Percentiles rank a stretch among this genome's conserved stretches.
These are phyloP conservation scores for Gryllus bimaculatus DNA, from an alignment of 1,140 invertebrate genomes.

Conservation along the genomic window DNA sequence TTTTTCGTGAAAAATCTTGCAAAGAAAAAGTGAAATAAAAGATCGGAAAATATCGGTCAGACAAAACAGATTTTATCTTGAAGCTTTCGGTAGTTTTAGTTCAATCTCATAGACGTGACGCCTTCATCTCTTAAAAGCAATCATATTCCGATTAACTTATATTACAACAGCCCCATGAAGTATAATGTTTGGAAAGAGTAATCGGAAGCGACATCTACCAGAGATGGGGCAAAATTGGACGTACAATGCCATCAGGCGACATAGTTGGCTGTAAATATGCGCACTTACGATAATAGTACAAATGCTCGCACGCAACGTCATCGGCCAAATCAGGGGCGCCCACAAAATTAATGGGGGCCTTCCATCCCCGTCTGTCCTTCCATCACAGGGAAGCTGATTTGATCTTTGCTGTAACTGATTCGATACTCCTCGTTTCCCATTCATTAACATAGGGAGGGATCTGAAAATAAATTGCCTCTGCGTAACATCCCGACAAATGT, in stretches of 20 bases:
- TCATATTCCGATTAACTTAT: no score
- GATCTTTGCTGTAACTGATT: slow-evolving; percentile 4
- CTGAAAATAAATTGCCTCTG: slow-evolving; percentile 4
- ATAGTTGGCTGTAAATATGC: not conserved
- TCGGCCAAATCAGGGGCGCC: not conserved
- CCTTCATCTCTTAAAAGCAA: no score
- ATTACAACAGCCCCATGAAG: no score
- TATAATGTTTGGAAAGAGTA: no score
- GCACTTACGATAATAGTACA: not conserved
- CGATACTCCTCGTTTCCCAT: not conserved
- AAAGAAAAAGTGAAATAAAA: no score
- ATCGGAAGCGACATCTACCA: not conserved
- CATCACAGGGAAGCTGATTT: not conserved
- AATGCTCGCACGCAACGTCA: not conserved
- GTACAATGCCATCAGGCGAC: not conserved
- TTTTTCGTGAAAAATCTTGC: no score
- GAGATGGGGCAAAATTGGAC: not conserved
- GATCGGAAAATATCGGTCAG: no score
- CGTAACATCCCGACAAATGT: not conserved
- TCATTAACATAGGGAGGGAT: not conserved
- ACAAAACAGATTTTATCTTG: no score
- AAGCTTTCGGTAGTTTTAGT: no score
- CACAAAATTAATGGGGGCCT: slow-evolving; percentile 3
- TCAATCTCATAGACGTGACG: no score
- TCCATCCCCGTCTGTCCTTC: not conserved